A percentile compares a stretch with the other conserved stretches of the same genome.
These are phyloP conservation scores for Thaumetopoea pityocampa DNA, from an alignment of 1,140 invertebrate species.

Conservation along the genomic window DNA sequence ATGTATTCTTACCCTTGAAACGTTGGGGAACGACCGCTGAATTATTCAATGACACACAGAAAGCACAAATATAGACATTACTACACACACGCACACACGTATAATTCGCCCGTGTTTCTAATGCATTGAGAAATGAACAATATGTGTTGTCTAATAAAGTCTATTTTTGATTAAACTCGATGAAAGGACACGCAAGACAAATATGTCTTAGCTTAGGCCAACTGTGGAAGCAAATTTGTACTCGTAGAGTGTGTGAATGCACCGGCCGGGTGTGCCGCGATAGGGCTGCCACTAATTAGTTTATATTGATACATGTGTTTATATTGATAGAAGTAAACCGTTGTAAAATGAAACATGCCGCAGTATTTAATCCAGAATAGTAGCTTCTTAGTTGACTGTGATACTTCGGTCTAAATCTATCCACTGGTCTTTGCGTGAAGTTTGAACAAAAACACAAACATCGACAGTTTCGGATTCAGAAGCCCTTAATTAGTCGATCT, in stretches of 20 bases:
- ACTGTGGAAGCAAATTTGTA: conserved; percentile 60
- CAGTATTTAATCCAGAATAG: too few species aligned
- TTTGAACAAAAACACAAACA: too few species aligned
- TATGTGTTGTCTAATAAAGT: conserved; percentile 45
- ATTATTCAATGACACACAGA: conserved; percentile 74
- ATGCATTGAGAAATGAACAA: conserved; percentile 45
- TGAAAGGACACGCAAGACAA: conserved; percentile 58
- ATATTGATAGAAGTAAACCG: too few species aligned
- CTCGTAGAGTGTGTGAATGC: conserved; percentile 57
- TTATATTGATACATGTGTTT: too few species aligned
- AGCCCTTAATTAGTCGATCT: too few species aligned
- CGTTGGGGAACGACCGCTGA: conserved; percentile 66
- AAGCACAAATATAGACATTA: conserved; percentile 70
- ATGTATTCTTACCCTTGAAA: conserved; percentile 73
- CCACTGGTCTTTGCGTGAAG: too few species aligned
- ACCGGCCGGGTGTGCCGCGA: conserved; percentile 40
- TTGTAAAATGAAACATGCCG: too few species aligned
- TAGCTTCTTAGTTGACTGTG: too few species aligned
- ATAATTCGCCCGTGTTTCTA: conserved; percentile 30
- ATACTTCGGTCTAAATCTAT: too few species aligned
- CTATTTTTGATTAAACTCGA: conserved; percentile 57
- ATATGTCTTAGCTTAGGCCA: conserved; percentile 62
- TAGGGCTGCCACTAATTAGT: conserved; percentile 49
- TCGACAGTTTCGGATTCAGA: too few species aligned
- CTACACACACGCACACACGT: conserved; percentile 33